phyloP scores from a whole-genome alignment of 2,888 invertebrate genomes.

The Didymodactylos carnosus region DNA sequence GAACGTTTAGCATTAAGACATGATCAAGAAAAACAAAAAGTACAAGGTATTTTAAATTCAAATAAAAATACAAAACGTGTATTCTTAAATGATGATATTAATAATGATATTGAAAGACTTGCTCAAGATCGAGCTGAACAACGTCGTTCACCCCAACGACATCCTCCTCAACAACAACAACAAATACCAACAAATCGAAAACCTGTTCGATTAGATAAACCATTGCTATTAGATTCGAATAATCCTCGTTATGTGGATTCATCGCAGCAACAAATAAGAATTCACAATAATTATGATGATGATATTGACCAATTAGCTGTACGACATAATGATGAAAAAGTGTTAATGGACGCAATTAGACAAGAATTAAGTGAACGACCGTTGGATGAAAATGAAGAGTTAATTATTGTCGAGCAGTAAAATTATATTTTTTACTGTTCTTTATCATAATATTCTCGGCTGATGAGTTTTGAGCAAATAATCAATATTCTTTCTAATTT shows the following conservation, averaged over 20 bases:
- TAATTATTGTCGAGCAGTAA: not conserved
- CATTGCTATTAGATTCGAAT: too few species aligned
- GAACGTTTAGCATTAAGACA: not conserved
- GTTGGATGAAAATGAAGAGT: not conserved
- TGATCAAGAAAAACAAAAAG: not conserved
- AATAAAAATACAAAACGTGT: not conserved
- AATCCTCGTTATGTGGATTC: too few species aligned
- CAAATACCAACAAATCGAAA: not conserved
- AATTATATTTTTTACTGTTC: not conserved
- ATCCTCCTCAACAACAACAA: not conserved
- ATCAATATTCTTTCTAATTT: too few species aligned
- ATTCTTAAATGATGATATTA: not conserved
- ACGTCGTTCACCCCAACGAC: not conserved
- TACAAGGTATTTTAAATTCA: not conserved
- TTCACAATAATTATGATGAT: too few species aligned
- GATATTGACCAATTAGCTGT: not conserved
- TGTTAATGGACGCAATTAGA: not conserved
- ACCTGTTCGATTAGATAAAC: too few species aligned
- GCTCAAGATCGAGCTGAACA: not conserved
- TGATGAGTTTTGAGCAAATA: too few species aligned
- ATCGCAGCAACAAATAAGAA: too few species aligned
- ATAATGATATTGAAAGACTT: not conserved
- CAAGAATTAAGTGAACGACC: not conserved
- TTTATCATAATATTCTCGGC: too few species aligned
- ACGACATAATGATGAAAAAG: not conserved